Conservation (phyloP, 2,113 vertebrate species). For the Lynx canadensis region DNA sequence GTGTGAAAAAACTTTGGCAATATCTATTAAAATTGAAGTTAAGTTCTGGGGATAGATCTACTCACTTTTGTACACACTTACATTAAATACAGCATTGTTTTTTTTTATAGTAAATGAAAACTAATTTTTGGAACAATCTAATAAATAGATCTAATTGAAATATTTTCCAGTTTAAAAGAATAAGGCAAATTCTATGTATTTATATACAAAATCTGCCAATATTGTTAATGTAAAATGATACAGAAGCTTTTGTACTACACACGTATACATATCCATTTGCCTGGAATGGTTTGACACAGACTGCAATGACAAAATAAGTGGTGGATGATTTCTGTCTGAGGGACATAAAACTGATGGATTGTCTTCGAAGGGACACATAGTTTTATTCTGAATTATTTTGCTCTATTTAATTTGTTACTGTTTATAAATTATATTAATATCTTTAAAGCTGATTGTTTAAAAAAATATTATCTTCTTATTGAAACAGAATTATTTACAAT, state of each 20-base stretch:
- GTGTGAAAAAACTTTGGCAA: not conserved
- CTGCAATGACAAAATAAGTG: not conserved
- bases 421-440: not conserved
- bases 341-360: not conserved
- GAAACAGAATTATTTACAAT: not conserved
- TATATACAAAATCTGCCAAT: not conserved
- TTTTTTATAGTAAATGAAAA: conserved; percentile 3
- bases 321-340: not conserved
- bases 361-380: not conserved
- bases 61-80: not conserved
- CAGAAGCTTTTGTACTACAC: not conserved
- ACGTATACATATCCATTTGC: not conserved
- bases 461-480: not conserved
- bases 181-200: not conserved
- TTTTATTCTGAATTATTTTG: not conserved
- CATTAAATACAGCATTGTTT: not conserved
- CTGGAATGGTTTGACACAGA: not conserved
- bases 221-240: not conserved
- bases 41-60: not conserved
- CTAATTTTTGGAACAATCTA: not conserved
- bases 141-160: not conserved
- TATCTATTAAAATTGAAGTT: not conserved
- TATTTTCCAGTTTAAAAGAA: not conserved
- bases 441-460: not conserved
- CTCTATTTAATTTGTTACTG: not conserved